Evolutionary conservation across 53 echinoderm and acorn worm species (phyloP).

Genomic region (Stichopus horrens): DNA sequence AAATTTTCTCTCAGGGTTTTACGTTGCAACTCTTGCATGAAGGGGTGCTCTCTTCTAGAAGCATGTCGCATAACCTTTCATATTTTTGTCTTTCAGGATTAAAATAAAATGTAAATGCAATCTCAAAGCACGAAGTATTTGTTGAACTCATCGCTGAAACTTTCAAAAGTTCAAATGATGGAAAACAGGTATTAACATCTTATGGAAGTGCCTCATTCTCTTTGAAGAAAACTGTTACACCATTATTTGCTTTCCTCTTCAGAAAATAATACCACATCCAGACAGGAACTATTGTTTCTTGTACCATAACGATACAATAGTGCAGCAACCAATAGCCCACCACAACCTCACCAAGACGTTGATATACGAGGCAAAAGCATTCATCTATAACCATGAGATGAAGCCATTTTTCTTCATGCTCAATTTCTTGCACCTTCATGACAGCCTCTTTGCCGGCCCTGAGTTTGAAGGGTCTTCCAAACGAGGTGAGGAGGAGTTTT

Average conservation of each 20-base stretch:
- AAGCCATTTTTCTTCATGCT: constrained; percentile 89
- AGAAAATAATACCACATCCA: constrained; percentile 5
- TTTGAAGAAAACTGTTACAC: no score
- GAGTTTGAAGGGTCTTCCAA: constrained; percentile 72
- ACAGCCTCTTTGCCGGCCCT: constrained; percentile 63
- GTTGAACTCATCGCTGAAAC: no score
- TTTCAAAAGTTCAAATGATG: no score
- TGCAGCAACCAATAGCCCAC: constrained; percentile 77
- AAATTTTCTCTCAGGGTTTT: no score
- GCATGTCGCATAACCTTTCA: no score
- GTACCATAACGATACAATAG: constrained; percentile 77
- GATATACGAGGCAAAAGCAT: constrained; percentile 73
- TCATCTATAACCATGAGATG: constrained; percentile 71
- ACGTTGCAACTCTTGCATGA: no score
- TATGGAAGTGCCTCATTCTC: no score
- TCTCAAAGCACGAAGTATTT: no score
- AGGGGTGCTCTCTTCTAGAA: no score
- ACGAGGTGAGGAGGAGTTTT: constrained; percentile 49
- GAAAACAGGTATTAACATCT: no score
- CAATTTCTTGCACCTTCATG: constrained; percentile 73
- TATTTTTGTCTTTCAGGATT: no score
- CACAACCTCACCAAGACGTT: constrained; percentile 75
- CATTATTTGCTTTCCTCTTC: background rate
- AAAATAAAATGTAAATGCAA: no score
- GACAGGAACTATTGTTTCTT: constrained; percentile 56